phyloP scores from a whole-genome alignment of 1,140 invertebrate species.

The Philopotamus ludificatus region DNA sequence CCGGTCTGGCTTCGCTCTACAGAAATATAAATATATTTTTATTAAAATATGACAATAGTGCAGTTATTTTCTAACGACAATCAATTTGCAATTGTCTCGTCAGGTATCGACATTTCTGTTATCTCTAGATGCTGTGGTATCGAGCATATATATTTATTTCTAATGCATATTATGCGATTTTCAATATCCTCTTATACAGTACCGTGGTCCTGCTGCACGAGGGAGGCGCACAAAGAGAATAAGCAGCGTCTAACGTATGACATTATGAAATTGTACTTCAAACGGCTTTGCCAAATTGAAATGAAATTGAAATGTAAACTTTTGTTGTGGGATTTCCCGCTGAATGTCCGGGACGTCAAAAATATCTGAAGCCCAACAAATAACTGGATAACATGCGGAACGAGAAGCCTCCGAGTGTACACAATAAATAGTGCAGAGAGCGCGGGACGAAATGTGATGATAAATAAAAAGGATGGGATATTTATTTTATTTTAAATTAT shows the following conservation, averaged over 20 bases:
- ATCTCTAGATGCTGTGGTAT: no score
- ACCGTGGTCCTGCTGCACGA: neutral
- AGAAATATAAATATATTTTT: neutral
- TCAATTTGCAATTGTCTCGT: no score
- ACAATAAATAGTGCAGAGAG: slow-evolving; percentile 3
- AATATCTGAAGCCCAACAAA: neutral
- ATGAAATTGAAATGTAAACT: slow-evolving; percentile 39
- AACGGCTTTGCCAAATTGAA: slow-evolving; percentile 38
- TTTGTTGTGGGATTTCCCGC: slow-evolving; percentile 12
- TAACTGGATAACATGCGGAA: no score
- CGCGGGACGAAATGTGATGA: no score
- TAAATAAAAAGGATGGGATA: no score
- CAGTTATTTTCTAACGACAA: neutral
- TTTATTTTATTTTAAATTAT: no score
- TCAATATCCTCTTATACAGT: neutral
- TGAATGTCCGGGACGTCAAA: neutral
- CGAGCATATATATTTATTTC: neutral
- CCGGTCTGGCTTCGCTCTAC: neutral
- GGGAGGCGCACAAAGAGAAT: slow-evolving; percentile 30
- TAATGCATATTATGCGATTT: neutral
- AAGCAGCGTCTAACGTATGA: slow-evolving; percentile 30
- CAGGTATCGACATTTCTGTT: no score
- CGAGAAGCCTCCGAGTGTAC: neutral
- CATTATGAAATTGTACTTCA: slow-evolving; percentile 36
- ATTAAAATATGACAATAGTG: neutral